phyloP scores from a whole-genome alignment of 1,140 invertebrate genomes.

The Limonius californicus region DNA sequence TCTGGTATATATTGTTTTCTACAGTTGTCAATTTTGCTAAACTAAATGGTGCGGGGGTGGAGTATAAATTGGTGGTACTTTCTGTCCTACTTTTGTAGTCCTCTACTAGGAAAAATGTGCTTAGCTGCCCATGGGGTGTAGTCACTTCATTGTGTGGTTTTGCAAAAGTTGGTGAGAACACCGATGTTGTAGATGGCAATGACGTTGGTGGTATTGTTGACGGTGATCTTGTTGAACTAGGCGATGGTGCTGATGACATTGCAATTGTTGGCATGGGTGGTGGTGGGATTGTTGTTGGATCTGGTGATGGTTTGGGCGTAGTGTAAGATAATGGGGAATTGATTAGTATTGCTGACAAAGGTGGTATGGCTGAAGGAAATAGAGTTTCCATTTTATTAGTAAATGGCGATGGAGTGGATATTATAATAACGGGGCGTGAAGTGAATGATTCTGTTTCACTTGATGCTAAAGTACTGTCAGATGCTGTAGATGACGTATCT shows the following conservation, averaged over 20 bases:
- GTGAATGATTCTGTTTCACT: too few species aligned
- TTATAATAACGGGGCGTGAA: too few species aligned
- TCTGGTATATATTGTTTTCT: neutral
- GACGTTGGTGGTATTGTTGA: neutral
- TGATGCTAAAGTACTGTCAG: too few species aligned
- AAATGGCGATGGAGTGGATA: too few species aligned
- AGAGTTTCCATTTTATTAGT: too few species aligned
- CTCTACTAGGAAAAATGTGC: neutral
- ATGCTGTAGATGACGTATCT: too few species aligned
- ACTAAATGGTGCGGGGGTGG: neutral
- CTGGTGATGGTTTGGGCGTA: neutral
- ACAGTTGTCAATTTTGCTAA: neutral
- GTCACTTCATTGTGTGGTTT: neutral
- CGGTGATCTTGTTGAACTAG: neutral
- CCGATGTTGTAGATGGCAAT: neutral
- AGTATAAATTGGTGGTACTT: neutral
- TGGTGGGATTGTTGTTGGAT: neutral
- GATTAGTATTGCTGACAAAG: neutral
- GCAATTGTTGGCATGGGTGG: neutral
- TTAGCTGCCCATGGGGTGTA: neutral
- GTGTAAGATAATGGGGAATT: neutral
- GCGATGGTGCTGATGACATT: neutral
- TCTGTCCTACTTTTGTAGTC: neutral
- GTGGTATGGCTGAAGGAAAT: neutral
- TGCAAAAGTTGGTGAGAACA: neutral